phyloP scores from a whole-genome alignment of 2,888 invertebrate species.

The Ennomos erosarius region DNA sequence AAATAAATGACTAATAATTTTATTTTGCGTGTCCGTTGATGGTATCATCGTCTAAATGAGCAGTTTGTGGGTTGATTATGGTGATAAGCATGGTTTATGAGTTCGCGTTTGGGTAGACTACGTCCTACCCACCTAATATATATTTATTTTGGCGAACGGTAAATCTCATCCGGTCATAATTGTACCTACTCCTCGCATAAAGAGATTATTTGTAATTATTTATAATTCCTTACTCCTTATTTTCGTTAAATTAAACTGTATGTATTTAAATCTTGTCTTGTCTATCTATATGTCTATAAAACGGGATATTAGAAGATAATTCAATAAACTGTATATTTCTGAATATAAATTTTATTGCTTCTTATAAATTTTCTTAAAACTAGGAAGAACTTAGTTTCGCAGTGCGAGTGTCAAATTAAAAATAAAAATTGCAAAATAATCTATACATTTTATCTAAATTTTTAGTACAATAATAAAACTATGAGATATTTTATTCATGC shows the following conservation, averaged over 20 bases:
- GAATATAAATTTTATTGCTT: slow-evolving; percentile 82
- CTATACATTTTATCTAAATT: slow-evolving; percentile 65
- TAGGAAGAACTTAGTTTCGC: slow-evolving; percentile 76
- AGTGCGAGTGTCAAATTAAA: slow-evolving; percentile 70
- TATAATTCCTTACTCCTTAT: too few species aligned
- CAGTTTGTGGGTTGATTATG: slow-evolving; percentile 40
- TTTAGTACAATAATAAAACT: slow-evolving; percentile 69
- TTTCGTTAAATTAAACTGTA: too few species aligned
- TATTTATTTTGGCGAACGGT: not conserved
- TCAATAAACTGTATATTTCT: slow-evolving; percentile 46
- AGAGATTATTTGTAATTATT: too few species aligned
- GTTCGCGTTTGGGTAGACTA: slow-evolving; percentile 3
- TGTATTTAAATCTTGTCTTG: too few species aligned
- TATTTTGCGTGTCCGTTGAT: slow-evolving; percentile 30
- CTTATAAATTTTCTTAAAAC: slow-evolving; percentile 82
- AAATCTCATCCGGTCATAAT: too few species aligned
- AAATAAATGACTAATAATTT: slow-evolving; percentile 38
- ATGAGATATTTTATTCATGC: slow-evolving; percentile 74
- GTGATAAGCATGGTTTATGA: slow-evolving; percentile 34
- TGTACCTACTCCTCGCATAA: too few species aligned
- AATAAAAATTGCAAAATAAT: slow-evolving; percentile 67
- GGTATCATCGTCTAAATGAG: slow-evolving; percentile 35
- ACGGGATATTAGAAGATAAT: slow-evolving; percentile 30
- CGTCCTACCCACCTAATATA: not conserved
- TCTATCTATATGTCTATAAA: too few species aligned